A percentile compares a stretch with the other conserved stretches of the same genome.
These are phyloP conservation scores for Falcunculus frontatus DNA, from an alignment of 2,113 vertebrate genomes.

Conservation along the genomic window DNA sequence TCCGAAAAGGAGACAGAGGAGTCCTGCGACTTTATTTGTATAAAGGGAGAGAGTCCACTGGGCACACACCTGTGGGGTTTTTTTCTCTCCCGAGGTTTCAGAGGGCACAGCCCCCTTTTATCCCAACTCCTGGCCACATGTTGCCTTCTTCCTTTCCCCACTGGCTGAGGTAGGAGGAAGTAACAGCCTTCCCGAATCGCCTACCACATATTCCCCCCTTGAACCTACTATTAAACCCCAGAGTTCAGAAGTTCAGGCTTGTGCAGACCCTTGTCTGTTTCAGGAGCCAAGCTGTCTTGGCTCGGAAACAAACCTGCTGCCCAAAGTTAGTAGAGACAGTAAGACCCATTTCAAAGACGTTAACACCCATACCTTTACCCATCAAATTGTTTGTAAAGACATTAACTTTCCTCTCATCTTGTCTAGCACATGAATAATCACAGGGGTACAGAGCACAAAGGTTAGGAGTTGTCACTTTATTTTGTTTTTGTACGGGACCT, in stretches of 20 bases:
- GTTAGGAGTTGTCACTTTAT: neutral
- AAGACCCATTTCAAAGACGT: neutral
- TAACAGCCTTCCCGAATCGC: rapidly evolving
- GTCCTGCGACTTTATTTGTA: neutral
- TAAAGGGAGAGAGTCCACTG: neutral
- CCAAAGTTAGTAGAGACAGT: neutral
- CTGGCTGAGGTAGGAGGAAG: rapidly evolving
- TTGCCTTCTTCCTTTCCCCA: neutral
- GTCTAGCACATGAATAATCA: neutral
- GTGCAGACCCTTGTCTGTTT: neutral
- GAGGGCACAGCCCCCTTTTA: rapidly evolving
- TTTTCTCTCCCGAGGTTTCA: rapidly evolving
- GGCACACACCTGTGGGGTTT: rapidly evolving
- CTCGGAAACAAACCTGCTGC: neutral
- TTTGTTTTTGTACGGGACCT: neutral
- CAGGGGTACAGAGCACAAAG: neutral
- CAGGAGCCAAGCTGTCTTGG: neutral
- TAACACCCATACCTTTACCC: neutral
- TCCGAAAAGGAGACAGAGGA: neutral
- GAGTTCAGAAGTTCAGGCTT: neutral
- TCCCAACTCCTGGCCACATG: rapidly evolving
- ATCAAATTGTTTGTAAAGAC: neutral
- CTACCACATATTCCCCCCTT: neutral
- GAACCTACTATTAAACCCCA: neutral
- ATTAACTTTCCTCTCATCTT: neutral